Percentiles rank a stretch among this genome's conserved stretches.
Conservation (phyloP, 2,797 vertebrate species). For the Schizopygopsis pylzovi region DNA sequence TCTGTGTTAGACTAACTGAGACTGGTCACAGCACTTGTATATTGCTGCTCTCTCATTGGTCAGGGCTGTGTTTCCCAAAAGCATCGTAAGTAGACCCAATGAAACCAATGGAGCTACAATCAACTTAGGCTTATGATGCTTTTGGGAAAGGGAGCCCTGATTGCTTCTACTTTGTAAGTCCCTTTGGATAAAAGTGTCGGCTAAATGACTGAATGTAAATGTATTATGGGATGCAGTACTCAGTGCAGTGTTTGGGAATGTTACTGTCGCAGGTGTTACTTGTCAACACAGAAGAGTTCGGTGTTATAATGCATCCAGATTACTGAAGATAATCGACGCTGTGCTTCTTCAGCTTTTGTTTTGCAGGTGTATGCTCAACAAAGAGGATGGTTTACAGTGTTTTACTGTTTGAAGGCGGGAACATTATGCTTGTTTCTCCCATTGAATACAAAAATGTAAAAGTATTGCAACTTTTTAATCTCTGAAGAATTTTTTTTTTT, state of each 20-base stretch:
- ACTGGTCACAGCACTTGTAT: too few species aligned
- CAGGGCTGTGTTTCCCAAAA: too few species aligned
- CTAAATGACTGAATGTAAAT: too few species aligned
- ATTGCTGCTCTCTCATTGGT: too few species aligned
- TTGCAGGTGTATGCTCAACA: neutral
- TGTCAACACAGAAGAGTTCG: neutral
- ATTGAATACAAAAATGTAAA: neutral
- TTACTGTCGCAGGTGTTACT: neutral
- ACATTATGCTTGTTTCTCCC: neutral
- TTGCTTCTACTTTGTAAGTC: too few species aligned
- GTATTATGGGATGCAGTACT: neutral
- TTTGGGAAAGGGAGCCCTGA: too few species aligned
- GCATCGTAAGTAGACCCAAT: too few species aligned
- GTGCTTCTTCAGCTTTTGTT: neutral
- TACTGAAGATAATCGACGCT: neutral
- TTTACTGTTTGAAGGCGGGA: neutral
- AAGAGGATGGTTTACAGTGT: neutral
- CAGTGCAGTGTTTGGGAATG: neutral
- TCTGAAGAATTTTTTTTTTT: too few species aligned
- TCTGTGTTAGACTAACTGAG: too few species aligned
- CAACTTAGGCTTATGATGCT: too few species aligned
- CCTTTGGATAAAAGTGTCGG: too few species aligned
- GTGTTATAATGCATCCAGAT: neutral
- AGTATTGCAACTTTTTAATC: neutral
- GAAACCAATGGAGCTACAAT: too few species aligned